Percentiles rank a stretch among this genome's conserved stretches.
phyloP scores from a whole-genome alignment of 2,113 vertebrate genomes.

The Beaufortia kweichowensis region DNA sequence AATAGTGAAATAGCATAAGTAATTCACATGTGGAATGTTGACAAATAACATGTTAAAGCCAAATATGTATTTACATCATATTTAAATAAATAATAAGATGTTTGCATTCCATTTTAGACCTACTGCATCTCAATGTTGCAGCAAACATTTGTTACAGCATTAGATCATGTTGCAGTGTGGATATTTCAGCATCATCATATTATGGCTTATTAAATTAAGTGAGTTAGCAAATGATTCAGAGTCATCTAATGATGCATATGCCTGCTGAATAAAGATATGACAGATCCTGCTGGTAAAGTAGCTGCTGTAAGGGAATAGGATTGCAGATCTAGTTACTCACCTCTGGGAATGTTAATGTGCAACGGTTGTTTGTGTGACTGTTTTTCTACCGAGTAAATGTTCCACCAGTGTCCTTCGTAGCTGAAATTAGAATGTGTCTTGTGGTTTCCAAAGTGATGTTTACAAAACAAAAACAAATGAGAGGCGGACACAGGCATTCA shows the following conservation, averaged over 20 bases:
- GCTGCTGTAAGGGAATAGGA: not conserved
- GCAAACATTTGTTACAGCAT: too few species aligned
- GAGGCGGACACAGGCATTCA: not conserved
- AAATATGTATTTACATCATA: too few species aligned
- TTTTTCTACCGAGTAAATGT: not conserved
- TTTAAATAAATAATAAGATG: too few species aligned
- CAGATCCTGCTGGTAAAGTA: not conserved
- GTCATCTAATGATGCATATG: not conserved
- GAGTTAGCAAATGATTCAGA: not conserved
- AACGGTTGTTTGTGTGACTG: not conserved
- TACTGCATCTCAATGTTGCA: too few species aligned
- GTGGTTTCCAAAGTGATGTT: slow-evolving; percentile 15
- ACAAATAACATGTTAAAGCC: too few species aligned
- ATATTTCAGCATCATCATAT: not conserved
- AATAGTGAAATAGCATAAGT: too few species aligned
- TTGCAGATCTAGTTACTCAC: not conserved
- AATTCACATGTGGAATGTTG: too few species aligned
- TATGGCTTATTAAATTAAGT: not conserved
- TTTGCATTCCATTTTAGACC: too few species aligned
- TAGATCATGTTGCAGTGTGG: not conserved
- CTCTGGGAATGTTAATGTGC: slow-evolving; percentile 20
- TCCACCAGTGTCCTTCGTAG: not conserved
- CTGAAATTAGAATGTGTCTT: not conserved
- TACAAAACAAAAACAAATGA: slow-evolving; percentile 6
- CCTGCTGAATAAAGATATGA: not conserved